Evolutionary conservation across 2,113 vertebrate genomes (phyloP), one percentile per base, ranked within the genome.

Genomic region (Ophthalmolycus amberensis): DNA sequence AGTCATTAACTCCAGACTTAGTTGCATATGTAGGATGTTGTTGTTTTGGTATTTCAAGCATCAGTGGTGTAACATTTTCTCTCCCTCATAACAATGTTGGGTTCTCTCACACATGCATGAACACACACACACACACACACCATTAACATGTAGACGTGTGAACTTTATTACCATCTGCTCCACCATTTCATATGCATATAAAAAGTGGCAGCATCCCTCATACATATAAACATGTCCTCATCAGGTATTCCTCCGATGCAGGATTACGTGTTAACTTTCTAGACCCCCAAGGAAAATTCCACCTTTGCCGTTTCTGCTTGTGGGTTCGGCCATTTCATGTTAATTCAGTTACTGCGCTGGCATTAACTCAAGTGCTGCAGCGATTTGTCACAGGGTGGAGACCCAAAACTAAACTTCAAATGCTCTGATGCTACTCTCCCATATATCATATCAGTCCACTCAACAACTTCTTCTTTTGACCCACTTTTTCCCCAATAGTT

Each of bases 161-260:
- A 73, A 79, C 92, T 92, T 92, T 88, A 91, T 84, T 71, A 82
- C 92, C 92, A 93, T 94, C 92, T 95, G 92, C 91, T 93, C 5
- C 75, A 71, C 40, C 79, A 85, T 87, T 93, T 92, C 91, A 92
- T 50, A 50, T 85, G 68, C 85, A 89, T 83, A 88, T 89, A 89
- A 92, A 92, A 84, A 67, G 72, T 79, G 80, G 77, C 85, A 83
- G 79, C 75, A 42, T 9, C 48, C 32, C 87, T 91, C 90, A 92
- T 90, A 79, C 92, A 93, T 93, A 93, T 86, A 91, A 93, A 94
- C 87, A 91, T 91, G 84, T 46, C 27, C 89, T 93, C 84, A 87
- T 92, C 92, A 90, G 83, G 91, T 90, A 93, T 94, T 93, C 91
- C 88, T 85, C 75, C 50, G 48, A 64, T 71, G 83, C 66, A 75